Evolutionary conservation across 1,140 invertebrate species (phyloP), one percentile per base, ranked within the genome.

Genomic region (Drosophila elegans): DNA sequence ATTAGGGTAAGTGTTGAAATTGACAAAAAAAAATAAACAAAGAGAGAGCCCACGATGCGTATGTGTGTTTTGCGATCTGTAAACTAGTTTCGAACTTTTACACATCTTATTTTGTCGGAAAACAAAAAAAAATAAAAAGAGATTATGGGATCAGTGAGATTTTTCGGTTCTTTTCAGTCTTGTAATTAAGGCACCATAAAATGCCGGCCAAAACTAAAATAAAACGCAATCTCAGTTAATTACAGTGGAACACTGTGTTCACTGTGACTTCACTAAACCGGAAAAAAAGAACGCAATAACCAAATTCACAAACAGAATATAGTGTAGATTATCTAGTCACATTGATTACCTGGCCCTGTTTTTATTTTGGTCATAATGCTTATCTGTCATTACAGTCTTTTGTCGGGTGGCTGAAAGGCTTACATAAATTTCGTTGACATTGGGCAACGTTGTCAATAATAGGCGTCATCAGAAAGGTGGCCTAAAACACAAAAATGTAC

Each of bases 1-100:
- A 74, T 88, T 64, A 88, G 78, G 84, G 84, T 88, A 59, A 80
- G 81, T 54, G 59, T 4, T 34, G 4, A 48, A 39, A 32, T 16
- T 3, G n/a, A 16, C 12, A 11, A 32, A 10, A 36, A 25, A 52
- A 6, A 53, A 4, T 1, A 38, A 29, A n/a, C 27, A 10, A 51
- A 39, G 21, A 32, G 36, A 16, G 36, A 38, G 63, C 63, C 64
- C 16, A 66, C 57, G 16, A 44, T 27, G 63, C 63, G 63, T 67
- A 67, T 67, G 60, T 49, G 36, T 51, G 57, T 21, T 21, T 34
- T 49, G 36, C 44, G 63, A 66, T 66, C 60, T 66, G 59, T 39
- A 68, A 68, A 68, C 64, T 36, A 46, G 64, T 68, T 67, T 32
- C 60, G 16, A n/a, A 64, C 64, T 67, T 67, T 64, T 64, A 68